A percentile compares a stretch with the other conserved stretches of the same genome.
phyloP scores from a whole-genome alignment of 2,888 invertebrate species.

The Ennomos quercinarius region DNA sequence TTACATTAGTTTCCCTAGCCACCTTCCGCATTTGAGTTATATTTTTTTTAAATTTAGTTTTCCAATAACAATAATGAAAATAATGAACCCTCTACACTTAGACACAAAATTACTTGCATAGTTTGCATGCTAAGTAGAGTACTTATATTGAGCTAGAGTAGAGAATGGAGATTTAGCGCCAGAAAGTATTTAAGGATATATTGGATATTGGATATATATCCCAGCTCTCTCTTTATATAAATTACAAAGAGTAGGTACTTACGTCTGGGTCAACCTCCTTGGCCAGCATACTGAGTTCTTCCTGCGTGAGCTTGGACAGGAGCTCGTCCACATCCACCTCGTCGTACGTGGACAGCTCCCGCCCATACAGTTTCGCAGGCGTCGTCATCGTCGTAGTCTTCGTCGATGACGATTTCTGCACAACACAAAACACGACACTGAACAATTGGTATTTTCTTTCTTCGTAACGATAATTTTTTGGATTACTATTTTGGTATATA shows the following conservation, averaged over 20 bases:
- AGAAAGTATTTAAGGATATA: no score
- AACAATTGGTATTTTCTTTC: conserved; percentile 28
- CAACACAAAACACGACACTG: conserved; percentile 68
- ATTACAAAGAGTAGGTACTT: conserved; percentile 79
- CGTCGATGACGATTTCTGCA: conserved; percentile 94
- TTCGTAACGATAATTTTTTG: neutral
- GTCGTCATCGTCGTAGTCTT: conserved; percentile 96
- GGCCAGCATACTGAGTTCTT: conserved; percentile 98
- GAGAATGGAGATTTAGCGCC: conserved; percentile 1
- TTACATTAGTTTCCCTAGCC: no score
- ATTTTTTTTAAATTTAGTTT: no score
- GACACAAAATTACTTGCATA: no score
- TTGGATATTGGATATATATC: neutral
- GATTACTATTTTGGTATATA: conserved; percentile 14
- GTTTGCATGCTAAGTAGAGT: no score
- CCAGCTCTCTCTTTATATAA: neutral
- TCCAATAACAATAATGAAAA: no score
- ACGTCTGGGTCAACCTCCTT: conserved; percentile 99
- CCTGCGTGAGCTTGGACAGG: conserved; percentile 95
- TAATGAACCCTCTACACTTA: no score
- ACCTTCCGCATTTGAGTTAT: no score
- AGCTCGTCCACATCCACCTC: conserved; percentile 98
- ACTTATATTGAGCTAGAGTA: no score
- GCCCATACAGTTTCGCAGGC: conserved; percentile 95
- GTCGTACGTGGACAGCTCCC: conserved; percentile 95